Base-by-base conservation (phyloP, 2,888 invertebrate genomes). In the Tetragnatha montana region DNA sequence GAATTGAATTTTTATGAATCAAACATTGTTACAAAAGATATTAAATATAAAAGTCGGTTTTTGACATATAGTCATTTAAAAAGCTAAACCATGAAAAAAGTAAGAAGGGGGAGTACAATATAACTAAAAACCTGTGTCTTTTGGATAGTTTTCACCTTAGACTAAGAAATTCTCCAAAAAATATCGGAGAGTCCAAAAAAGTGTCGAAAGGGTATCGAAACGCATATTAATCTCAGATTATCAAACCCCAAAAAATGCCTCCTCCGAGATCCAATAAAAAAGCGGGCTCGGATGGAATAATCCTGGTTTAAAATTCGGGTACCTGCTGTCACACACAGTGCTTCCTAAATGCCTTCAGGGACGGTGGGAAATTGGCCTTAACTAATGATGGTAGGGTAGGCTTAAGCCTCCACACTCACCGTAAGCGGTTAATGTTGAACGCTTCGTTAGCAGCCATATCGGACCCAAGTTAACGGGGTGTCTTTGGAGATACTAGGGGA, bases 371-470 rank as follows among this genome's bases (percentile, higher is more conserved):
- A 89, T 89, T 89, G 84, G 89, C 81, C 89, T 86, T 86, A 89
- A 84, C 89, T 89, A 89, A 89, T 89, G 89, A 89, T 86, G 82
- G 78, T 83, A 89, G 84, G 81, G 89, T 81, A 84, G 71, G 82
- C 75, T 86, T 86, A 81, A 86, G 86, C 75, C 35, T 81, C 49
- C 84, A 83, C 79, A 70, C 71, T 81, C 81, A 51, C 47, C 74
- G 71, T 83, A 81, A 89, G 89, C 89, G 86, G 89, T 89, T 89
- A 86, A 86, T 86, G 89, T 79, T 86, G 78, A 89, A 89, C 89
- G 89, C 86, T 89, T 84, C 89, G 89, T 89, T 89, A 89, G 78
- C 82, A 73, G 60, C 78, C 85, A 78, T 89, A 89, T 89, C 86
- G 71, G 86, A 76, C 82, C 80, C 79, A 84, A 88, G 88, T 88